Evolutionary conservation across 2,797 vertebrate species (phyloP).

Genomic region (Notoglanidium macrostoma): DNA sequence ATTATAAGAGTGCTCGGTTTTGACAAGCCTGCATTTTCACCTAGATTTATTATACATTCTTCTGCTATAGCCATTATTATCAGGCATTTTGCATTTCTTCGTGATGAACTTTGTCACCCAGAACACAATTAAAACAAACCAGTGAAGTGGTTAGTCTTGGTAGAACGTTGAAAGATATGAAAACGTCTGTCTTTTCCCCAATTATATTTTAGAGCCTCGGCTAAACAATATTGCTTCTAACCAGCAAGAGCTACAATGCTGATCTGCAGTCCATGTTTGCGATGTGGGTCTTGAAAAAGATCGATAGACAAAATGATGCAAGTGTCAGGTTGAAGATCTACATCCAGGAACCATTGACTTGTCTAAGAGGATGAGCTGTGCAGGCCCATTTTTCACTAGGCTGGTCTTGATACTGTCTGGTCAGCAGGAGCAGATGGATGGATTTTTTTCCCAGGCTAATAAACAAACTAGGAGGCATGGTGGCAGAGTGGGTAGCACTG

Average conservation of each 20-base stretch:
- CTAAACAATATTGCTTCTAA: not conserved
- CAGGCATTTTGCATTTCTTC: conserved; percentile 38
- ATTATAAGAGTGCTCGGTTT: not conserved
- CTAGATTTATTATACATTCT: conserved; percentile 19
- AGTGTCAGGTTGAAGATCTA: conserved; percentile 42
- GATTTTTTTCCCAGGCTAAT: not conserved
- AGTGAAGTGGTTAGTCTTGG: not conserved
- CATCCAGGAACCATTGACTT: conserved; percentile 33
- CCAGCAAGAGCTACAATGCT: not conserved
- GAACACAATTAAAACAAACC: conserved; percentile 42
- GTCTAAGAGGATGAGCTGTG: conserved; percentile 13
- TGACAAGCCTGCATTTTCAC: not conserved
- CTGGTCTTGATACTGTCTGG: conserved; percentile 32
- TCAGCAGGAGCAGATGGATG: conserved; percentile 41
- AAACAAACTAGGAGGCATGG: not conserved
- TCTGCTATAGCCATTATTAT: conserved; percentile 18
- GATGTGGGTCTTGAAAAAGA: conserved; percentile 22
- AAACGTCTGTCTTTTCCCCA: not conserved
- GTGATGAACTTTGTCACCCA: conserved; percentile 17
- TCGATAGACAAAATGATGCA: conserved; percentile 52
- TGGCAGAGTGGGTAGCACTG: not conserved
- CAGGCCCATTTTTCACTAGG: not conserved
- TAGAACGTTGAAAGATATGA: not conserved
- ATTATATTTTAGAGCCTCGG: too few species aligned
- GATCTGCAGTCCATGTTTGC: conserved; percentile 7